Evolutionary conservation across 1,140 invertebrate genomes (phyloP).

Genomic region (Drosophila miranda): DNA sequence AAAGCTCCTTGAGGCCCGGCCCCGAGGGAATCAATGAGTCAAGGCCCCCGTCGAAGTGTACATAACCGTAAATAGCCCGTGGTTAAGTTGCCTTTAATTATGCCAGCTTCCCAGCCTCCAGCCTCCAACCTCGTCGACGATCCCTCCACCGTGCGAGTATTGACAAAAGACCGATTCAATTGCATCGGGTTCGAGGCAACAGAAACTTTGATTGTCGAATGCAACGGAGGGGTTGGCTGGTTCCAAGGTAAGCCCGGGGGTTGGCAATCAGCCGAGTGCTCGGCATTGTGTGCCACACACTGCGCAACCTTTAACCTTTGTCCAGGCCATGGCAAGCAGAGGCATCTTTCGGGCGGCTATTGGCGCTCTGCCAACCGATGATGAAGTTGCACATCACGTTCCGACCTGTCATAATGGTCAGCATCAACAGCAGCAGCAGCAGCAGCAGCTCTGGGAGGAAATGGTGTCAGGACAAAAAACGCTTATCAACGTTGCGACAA

Average conservation of each 20-base stretch:
- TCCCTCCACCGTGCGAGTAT: constrained; percentile 2
- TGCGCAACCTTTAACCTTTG: constrained; percentile 30
- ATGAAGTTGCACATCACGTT: constrained; percentile 51
- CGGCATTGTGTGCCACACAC: constrained; percentile 23
- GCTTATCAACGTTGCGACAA: constrained; percentile 52
- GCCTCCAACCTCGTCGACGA: neutral
- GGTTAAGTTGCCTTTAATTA: constrained; percentile 62
- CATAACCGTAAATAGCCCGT: constrained; percentile 69
- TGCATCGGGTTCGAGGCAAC: constrained; percentile 32
- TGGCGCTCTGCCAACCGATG: constrained; percentile 45
- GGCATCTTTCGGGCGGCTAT: constrained; percentile 10
- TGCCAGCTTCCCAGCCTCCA: constrained; percentile 14
- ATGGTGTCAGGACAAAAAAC: constrained; percentile 21
- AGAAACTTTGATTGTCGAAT: constrained; percentile 32
- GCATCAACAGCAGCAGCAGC: constrained; percentile 11
- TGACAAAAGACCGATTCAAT: constrained; percentile 53
- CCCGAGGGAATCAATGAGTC: constrained; percentile 69
- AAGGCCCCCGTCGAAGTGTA: constrained; percentile 54
- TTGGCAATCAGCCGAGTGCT: constrained; percentile 33
- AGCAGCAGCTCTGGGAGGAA: constrained; percentile 5
- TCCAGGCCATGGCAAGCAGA: neutral
- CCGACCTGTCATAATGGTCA: constrained; percentile 43
- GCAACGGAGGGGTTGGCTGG: constrained; percentile 3
- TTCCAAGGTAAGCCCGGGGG: constrained; percentile 24
- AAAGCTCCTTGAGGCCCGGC: constrained; percentile 61